A percentile compares a stretch with the other conserved stretches of the same genome.
These are phyloP conservation scores for Archips xylosteana DNA, from an alignment of 2,888 invertebrate species.

Conservation along the genomic window DNA sequence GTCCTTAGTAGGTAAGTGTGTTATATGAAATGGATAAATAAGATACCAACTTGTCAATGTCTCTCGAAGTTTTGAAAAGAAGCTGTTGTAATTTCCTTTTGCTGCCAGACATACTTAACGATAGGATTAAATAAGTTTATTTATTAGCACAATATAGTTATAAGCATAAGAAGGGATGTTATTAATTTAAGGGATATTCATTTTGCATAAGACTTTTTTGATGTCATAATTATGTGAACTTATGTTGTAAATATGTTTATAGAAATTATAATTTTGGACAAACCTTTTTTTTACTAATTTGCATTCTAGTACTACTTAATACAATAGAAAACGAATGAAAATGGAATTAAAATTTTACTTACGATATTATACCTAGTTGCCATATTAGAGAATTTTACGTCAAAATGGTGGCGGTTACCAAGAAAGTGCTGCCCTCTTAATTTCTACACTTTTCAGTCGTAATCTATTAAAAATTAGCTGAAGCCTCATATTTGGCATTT, in stretches of 20 bases:
- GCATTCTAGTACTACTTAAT: too few relatives aligned
- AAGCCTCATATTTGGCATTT: too few relatives aligned
- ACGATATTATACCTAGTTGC: too few relatives aligned
- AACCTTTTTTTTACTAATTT: not conserved
- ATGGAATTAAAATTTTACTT: too few relatives aligned
- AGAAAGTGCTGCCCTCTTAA: too few relatives aligned
- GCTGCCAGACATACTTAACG: not conserved
- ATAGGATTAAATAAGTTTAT: not conserved
- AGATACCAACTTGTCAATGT: not conserved
- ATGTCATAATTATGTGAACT: not conserved
- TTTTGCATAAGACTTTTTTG: not conserved
- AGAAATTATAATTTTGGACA: not conserved
- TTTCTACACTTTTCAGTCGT: too few relatives aligned
- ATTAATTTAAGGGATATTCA: not conserved
- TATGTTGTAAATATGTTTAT: not conserved
- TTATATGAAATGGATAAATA: too few relatives aligned
- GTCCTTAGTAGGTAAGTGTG: too few relatives aligned
- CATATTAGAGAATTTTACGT: too few relatives aligned
- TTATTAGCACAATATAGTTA: not conserved
- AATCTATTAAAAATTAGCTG: too few relatives aligned
- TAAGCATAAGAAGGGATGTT: not conserved
- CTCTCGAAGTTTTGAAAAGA: not conserved
- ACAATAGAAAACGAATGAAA: too few relatives aligned
- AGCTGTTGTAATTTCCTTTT: conserved; percentile 1
- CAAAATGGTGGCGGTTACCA: too few relatives aligned